Conservation (phyloP, 2,888 invertebrate genomes). For the Temnothorax rugatulus region DNA sequence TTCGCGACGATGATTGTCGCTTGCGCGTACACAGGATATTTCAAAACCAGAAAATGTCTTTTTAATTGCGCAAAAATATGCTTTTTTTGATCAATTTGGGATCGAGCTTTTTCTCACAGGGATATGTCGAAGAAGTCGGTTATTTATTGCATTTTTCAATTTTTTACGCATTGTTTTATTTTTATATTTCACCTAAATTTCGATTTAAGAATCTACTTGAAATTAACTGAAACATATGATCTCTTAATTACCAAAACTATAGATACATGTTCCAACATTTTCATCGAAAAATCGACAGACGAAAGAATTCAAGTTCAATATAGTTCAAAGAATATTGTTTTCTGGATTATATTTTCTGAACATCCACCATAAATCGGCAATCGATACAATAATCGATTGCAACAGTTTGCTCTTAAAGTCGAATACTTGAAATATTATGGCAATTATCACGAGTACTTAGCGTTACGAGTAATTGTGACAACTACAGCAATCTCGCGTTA, state of each 20-base stretch:
- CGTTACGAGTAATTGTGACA: conserved; percentile 16
- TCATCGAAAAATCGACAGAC: neutral
- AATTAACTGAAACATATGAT: neutral
- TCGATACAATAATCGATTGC: conserved; percentile 15
- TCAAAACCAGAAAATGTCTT: neutral
- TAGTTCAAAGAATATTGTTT: neutral
- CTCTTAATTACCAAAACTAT: neutral
- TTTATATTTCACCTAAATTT: neutral
- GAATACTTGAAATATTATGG: neutral
- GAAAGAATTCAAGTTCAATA: neutral
- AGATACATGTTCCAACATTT: neutral
- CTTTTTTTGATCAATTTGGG: neutral
- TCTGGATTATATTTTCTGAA: neutral
- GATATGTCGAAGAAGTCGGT: neutral
- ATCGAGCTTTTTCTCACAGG: neutral
- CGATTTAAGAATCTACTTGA: neutral
- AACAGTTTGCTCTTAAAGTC: neutral
- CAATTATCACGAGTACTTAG: conserved; percentile 14
- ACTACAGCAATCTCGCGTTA: conserved; percentile 8
- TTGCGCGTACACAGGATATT: conserved; percentile 16
- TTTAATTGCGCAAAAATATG: neutral
- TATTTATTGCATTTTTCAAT: neutral
- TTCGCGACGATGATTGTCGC: conserved; percentile 49
- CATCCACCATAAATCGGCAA: neutral
- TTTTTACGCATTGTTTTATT: neutral